Conservation (phyloP, 2,888 invertebrate genomes). For the Clivina fossor region DNA sequence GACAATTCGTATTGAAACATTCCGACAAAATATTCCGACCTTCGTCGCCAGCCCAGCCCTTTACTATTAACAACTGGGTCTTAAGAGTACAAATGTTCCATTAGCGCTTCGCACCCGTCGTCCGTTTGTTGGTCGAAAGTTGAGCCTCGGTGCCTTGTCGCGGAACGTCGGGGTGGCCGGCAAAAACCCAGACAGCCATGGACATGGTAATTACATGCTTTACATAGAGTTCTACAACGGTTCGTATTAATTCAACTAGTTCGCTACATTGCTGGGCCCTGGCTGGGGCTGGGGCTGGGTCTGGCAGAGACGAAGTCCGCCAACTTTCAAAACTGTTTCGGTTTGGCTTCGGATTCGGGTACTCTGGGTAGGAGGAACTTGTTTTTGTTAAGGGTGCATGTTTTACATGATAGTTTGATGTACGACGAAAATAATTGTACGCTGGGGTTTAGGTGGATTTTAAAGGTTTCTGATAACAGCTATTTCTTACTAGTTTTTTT, state of each 20-base stretch:
- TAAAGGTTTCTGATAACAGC: no score
- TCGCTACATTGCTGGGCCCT: conserved; percentile 48
- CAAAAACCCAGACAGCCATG: conserved; percentile 55
- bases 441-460: no score
- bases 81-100: conserved; percentile 35
- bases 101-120: conserved; percentile 18
- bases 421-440: no score
- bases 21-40: no score
- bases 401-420: conserved; percentile 44
- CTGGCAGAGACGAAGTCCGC: no score
- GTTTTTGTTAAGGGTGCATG: no score
- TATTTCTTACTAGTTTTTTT: no score
- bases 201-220: conserved; percentile 56
- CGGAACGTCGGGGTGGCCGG: conserved; percentile 47
- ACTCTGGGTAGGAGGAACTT: no score
- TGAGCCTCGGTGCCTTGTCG: conserved; percentile 37
- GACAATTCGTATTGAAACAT: no score
- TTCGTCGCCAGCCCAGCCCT: background rate
- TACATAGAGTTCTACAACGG: conserved; percentile 54
- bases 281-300: conserved; percentile 48
- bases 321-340: no score
- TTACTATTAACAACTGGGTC: conserved; percentile 28
- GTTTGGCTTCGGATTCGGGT: conserved; percentile 48
- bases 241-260: conserved; percentile 54
- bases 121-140: background rate